Percentiles rank a stretch among this genome's conserved stretches.
Evolutionary conservation across 2,888 invertebrate genomes (phyloP).

Genomic region (Linyphia triangularis): DNA sequence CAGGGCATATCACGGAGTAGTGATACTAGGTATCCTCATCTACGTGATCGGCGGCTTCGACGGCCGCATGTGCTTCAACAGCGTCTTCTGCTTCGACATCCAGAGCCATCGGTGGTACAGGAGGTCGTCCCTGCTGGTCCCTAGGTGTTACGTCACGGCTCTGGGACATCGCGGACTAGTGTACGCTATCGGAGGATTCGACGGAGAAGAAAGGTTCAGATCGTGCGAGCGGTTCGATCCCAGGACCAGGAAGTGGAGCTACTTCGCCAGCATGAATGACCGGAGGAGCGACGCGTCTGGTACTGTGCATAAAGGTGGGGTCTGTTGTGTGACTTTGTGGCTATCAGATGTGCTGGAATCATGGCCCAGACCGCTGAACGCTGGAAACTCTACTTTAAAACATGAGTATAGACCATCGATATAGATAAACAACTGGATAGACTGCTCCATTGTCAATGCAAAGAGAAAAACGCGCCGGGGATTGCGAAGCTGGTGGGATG

Average conservation of each 20-base stretch:
- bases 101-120: conserved; percentile 79
- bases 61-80: conserved; percentile 80
- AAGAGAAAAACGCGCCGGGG: no score
- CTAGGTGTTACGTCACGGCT: conserved; percentile 85
- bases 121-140: conserved; percentile 80
- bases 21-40: conserved; percentile 78
- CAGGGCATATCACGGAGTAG: conserved; percentile 88
- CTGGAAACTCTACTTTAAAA: no score
- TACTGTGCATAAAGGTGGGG: conserved; percentile 83
- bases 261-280: conserved; percentile 81
- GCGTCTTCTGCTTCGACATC: conserved; percentile 79
- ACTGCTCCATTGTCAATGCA: no score
- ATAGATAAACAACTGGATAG: no score
- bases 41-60: conserved; percentile 82
- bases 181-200: conserved; percentile 80
- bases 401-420: no score
- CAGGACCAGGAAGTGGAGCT: conserved; percentile 79
- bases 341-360: no score
- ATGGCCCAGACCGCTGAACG: no score
- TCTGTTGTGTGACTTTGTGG: no score
- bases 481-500: no score
- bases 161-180: conserved; percentile 78
- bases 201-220: conserved; percentile 79
- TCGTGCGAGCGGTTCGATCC: conserved; percentile 79
- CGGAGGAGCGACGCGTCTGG: conserved; percentile 89